Base-by-base conservation (phyloP, 1,140 invertebrate species). In the Drosophila ogumai region DNA sequence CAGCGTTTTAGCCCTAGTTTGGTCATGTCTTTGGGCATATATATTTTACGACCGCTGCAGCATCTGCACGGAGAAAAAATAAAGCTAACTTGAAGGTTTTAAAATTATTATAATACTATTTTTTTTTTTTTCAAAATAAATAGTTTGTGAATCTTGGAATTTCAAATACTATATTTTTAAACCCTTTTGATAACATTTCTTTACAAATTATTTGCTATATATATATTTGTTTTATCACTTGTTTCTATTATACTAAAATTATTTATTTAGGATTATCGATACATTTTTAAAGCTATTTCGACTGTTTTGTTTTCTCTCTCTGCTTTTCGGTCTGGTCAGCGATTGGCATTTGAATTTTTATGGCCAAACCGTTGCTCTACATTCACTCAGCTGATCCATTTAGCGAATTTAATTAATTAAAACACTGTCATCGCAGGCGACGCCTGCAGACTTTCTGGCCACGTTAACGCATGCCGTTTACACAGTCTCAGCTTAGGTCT, bases 391-490 rank as follows among this genome's bases (percentile, higher is more conserved):
- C 40, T 36, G 68, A 47, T 67, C 58, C 49, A 58, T 64, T 54
- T 52, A 72, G 76, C 67, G 67, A 58, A 47, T 32, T 40, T 31
- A 82, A 87, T 80, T 82, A 84, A 84, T 79, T 84, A 84, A 72
- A 47, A 68, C 49, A 74, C 58, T 47, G 57, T 63, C 56, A 49
- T 59, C 31, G 34, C 15, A 40, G 25, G 49, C 67, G 15, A 10
- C 8, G 64, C 41, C 34, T 40, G 65, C 52, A 72, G 69, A 72
- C 71, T 54, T 13, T n/a, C 22, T 74, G 69, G 47, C 69, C 69
- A 64, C 72, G 22, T 56, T 74, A 17, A 74, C 36, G 41, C 5
- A n/a, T 49, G 13, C 50, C 22, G 41, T 43, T 75, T 73, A 47
- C 52, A 19, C 32, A 60, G 49, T 47, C 36, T 8, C 12, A 22